These are phyloP conservation scores for Semicossyphus pulcher DNA, from an alignment of 2,113 vertebrate species.

Conservation along the genomic window DNA sequence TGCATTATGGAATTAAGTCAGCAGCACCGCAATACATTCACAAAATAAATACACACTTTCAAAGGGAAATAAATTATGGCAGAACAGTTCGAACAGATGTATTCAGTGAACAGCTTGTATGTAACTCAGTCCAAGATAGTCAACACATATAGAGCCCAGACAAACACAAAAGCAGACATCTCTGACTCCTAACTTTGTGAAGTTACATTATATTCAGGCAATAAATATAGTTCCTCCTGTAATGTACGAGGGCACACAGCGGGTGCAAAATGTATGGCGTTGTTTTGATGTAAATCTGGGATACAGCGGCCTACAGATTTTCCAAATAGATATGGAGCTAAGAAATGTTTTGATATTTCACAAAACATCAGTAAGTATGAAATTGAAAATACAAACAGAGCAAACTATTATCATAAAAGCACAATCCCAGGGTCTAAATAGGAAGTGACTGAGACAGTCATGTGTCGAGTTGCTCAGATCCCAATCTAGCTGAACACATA, in stretches of 20 bases:
- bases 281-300: slow-evolving; percentile 39
- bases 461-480: slow-evolving; percentile 48
- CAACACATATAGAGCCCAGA: slow-evolving; percentile 29
- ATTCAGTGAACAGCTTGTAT: slow-evolving; percentile 48
- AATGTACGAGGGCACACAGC: slow-evolving; percentile 31
- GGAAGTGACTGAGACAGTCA: slow-evolving; percentile 36
- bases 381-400: slow-evolving; percentile 41
- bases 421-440: slow-evolving; percentile 32
- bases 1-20: slow-evolving; percentile 93
- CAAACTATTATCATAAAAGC: slow-evolving; percentile 64
- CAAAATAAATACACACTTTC: slow-evolving; percentile 95
- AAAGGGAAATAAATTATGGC: slow-evolving; percentile 93
- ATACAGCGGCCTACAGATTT: slow-evolving; percentile 40
- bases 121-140: slow-evolving; percentile 40
- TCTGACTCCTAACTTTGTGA: slow-evolving; percentile 22
- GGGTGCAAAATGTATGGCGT: slow-evolving; percentile 24
- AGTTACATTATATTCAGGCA: slow-evolving; percentile 43
- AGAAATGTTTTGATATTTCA: slow-evolving; percentile 28
- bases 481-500: slow-evolving; percentile 39
- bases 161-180: slow-evolving; percentile 32
- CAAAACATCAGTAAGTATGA: slow-evolving; percentile 33
- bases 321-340: slow-evolving; percentile 73
- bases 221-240: slow-evolving; percentile 61
- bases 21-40: slow-evolving; percentile 97
- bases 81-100: slow-evolving; percentile 60